Base-by-base conservation (phyloP, 1,140 invertebrate species). In the Scaptodrosophila lebanonensis region DNA sequence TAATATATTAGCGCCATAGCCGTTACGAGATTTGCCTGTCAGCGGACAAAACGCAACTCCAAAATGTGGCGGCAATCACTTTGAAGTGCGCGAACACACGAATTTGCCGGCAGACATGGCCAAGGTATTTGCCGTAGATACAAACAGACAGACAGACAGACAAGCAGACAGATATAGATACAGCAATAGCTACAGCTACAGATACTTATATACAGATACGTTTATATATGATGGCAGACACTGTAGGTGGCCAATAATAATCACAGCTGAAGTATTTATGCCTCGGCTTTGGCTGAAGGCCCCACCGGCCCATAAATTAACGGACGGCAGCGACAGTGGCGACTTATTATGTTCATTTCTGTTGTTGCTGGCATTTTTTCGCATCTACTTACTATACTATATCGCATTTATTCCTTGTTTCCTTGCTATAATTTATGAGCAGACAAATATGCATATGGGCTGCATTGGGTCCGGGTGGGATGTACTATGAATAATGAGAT, bases 211-310 rank as follows among this genome's bases (percentile, higher is more conserved):
- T n/a, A n/a, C n/a, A n/a, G n/a, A n/a, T n/a, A n/a, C n/a, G n/a
- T n/a, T n/a, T n/a, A n/a, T n/a, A n/a, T n/a, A n/a, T n/a, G 32
- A 17, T 45, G 13, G 16, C 7, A 15, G 30, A 13, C 13, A 9
- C 27, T 18, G 29, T 48, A 9, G 32, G 47, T 38, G 42, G 35
- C 53, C 59, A 56, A 60, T 52, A 67, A 44, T 67, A 73, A 64
- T 73, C 67, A 75, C 70, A 49, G 59, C 50, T 75, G 70, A 73
- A 60, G 70, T 60, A 75, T 73, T 73, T 73, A 73, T 73, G 56
- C 48, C 50, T 48, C 35, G 48, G 60, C 51, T 47, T 17, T 20
- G 54, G 20, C 39, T 57, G 61, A 71, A 71, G 70, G 71, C 47
- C 70, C 69, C 54, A 60, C 54, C 54, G 60, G 42, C 49, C 38